Base-by-base conservation (phyloP, 2,113 vertebrate genomes). In the Apodemus sylvaticus region DNA sequence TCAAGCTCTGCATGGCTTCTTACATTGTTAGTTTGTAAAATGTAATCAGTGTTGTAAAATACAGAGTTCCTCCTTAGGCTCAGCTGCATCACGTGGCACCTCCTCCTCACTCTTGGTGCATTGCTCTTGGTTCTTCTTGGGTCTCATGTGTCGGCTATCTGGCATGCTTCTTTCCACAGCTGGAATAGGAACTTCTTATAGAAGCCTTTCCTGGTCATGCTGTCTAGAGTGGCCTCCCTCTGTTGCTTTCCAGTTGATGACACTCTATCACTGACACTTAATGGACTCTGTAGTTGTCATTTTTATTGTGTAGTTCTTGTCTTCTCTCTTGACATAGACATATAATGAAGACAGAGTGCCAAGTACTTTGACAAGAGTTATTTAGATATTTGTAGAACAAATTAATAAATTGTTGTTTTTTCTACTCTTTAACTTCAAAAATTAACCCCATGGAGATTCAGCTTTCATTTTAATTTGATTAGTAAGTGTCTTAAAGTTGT, bases 31-130 rank as follows among this genome's bases (percentile, higher is more conserved):
- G 60, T 29, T 83, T 93, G 77, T 51, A 62, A 88, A 91, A 91
- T 95, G 39, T 97, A 77, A 64, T 86, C 89, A 79, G 0, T 76
- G 89, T 81, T 95, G 86, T 81, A 79, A 91, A 89, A 45, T 87
- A 93, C 0, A 64, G 89, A 74, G 48, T 51, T 62, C 64, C 24
- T 74, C 13, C n/a, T 91, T 55, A 81, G 58, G 34, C 77, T 82
- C 26, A 51, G 77, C 58, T 68, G 55, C 11, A 11, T 88, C 20
- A 36, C 60, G 17, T n/a, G 1, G 9, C 55, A 3, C 26, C 22
- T 70, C 34, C 31, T 77, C 10, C 22, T 83, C 20, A 24, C 12
- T 89, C 66, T 26, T 48, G 36, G 53, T 86, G n/a, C n/a, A 24
- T 1, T 42, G 85, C 53, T 89, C 1, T 7, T 26, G 22, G 55